Conservation (phyloP, 2,797 vertebrate genomes). For the Lepus townsendii region DNA sequence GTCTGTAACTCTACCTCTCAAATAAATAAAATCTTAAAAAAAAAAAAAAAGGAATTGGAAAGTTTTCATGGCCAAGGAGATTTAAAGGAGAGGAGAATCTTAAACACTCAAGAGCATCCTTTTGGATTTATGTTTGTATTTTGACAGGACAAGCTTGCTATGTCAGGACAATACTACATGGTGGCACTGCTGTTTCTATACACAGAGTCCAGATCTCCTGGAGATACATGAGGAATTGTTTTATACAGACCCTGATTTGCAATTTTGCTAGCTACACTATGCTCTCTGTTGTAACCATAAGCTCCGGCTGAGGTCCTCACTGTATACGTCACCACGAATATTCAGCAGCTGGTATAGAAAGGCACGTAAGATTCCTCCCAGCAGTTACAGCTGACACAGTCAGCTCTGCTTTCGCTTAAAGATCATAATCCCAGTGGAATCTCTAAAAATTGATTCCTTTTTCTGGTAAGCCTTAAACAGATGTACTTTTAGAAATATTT, state of each 20-base stretch:
- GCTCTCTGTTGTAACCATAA: background rate
- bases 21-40: no score
- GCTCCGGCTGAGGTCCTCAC: background rate
- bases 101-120: background rate
- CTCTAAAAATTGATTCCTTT: slow-evolving; percentile 2
- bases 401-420: slow-evolving; percentile 51
- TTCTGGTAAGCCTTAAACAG: slow-evolving; percentile 5
- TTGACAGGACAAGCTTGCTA: background rate
- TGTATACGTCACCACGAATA: background rate
- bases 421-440: background rate
- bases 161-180: background rate
- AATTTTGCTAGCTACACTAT: background rate
- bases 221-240: background rate
- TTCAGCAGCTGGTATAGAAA: background rate
- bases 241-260: background rate
- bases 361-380: background rate
- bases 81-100: background rate
- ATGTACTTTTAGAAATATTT: slow-evolving; percentile 36
- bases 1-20: no score
- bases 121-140: background rate
- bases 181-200: background rate
- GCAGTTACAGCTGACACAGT: background rate
- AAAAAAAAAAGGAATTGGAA: background rate
- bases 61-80: background rate
- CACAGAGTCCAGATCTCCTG: background rate